Evolutionary conservation across 1,140 invertebrate genomes (phyloP).

Genomic region (Trichomalopsis sarcophagae): DNA sequence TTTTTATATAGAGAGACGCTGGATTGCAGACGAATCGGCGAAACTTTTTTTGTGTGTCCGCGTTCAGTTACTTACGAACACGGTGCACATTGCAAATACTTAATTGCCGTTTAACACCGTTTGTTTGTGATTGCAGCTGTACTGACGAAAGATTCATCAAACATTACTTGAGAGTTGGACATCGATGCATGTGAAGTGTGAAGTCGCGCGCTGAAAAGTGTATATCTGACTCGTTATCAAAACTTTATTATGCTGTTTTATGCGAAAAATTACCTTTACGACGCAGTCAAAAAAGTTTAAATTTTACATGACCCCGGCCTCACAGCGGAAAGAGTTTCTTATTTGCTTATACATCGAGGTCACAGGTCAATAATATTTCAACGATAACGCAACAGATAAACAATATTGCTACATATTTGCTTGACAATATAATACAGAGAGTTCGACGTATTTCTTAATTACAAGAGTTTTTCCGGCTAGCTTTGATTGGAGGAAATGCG

Average conservation of each 20-base stretch:
- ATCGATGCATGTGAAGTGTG: background rate
- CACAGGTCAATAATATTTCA: too few relatives aligned
- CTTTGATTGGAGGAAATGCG: constrained; percentile 23
- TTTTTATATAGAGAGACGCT: too few relatives aligned
- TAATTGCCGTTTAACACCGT: background rate
- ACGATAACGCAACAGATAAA: too few relatives aligned
- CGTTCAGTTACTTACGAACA: background rate
- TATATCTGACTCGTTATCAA: background rate
- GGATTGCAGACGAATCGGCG: too few relatives aligned
- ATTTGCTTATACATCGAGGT: background rate
- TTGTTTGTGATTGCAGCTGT: background rate
- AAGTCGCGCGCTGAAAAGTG: background rate
- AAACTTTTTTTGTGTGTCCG: background rate
- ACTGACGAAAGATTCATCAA: background rate
- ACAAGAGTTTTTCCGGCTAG: background rate
- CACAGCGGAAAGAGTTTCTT: background rate
- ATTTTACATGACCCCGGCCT: background rate
- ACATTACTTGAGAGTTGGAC: too few relatives aligned
- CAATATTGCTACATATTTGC: too few relatives aligned
- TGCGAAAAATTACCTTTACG: background rate
- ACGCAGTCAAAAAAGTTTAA: background rate
- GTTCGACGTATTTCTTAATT: background rate
- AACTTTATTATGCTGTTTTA: constrained; percentile 7
- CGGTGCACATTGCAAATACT: background rate
- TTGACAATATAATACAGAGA: too few relatives aligned